Base-by-base conservation (phyloP, 2,113 vertebrate genomes). In the Pollachius pollachius region DNA sequence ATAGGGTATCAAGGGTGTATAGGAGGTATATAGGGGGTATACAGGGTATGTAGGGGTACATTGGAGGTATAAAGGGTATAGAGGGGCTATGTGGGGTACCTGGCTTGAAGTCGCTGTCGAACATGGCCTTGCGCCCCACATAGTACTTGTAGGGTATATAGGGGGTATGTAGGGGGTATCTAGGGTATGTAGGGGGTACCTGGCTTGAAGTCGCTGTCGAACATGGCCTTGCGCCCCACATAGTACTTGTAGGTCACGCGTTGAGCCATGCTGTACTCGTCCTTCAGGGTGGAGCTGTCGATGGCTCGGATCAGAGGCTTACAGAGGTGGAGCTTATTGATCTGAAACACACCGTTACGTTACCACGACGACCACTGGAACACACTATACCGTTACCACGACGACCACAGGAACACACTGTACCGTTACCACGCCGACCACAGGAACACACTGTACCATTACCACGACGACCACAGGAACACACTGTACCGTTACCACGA, bases 161-260 rank as follows among this genome's bases (percentile, higher is more conserved):
- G 23, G 11, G 27, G n/a, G 19, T 62, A 15, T 7, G 25, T n/a
- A 41, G 9, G 25, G 19, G 41, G 41, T 48, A 34, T 34, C 4
- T 48, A 9, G 8, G 41, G 41, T 48, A 12, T 48, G 11, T 48
- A 9, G 64, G 6, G 13, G 3, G 18, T 57, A 30, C 97, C 97
- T 89, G 93, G 95, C 77, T 98, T 98, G 81, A 96, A 99, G 92
- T 99, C 96, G 1, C 96, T 98, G 87, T 99, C 96, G 65, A 99
- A 99, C 97, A 99, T 99, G 67, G 96, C 96, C 74, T 99, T 99
- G 63, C 96, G 95, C 21, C 97, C 97, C 4, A 98, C 96, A 0
- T 99, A 99, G 71, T 98, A 99, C 48, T 94, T 95, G 86, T 96
- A 99, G 0, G 97, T 99, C 64, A 98, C 95, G 1, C 94, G 90